Evolutionary conservation across 1,140 invertebrate genomes (phyloP).

Genomic region (Temnothorax curvispinosus): DNA sequence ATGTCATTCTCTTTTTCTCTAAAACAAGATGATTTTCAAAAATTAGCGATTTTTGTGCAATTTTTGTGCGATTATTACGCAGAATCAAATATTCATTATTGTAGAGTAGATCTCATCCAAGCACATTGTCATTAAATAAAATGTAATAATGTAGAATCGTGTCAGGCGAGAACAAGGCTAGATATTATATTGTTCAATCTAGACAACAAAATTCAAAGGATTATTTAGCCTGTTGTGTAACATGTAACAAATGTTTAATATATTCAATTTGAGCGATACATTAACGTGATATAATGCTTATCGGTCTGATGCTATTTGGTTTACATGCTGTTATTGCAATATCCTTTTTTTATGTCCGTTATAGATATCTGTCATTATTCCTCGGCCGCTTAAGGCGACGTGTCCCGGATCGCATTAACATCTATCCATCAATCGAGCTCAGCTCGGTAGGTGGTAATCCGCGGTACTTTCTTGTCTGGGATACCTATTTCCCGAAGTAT

Average conservation of each 20-base stretch:
- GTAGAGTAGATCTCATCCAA: too few relatives aligned
- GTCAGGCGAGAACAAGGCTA: neutral
- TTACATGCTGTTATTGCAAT: neutral
- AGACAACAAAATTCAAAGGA: neutral
- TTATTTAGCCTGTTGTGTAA: neutral
- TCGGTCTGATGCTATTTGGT: neutral
- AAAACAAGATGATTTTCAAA: neutral
- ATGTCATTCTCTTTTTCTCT: neutral
- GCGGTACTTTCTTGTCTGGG: constrained; percentile 10
- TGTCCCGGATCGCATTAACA: constrained; percentile 55
- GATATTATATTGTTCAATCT: neutral
- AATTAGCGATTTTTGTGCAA: neutral
- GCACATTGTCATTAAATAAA: neutral
- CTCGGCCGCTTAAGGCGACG: constrained; percentile 39
- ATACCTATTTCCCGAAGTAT: constrained; percentile 39
- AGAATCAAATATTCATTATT: neutral
- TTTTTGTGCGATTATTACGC: neutral
- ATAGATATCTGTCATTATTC: constrained; percentile 30
- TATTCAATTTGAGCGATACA: neutral
- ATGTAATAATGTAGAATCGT: neutral
- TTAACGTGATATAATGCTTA: neutral
- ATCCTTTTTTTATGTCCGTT: constrained; percentile 23
- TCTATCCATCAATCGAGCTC: constrained; percentile 46
- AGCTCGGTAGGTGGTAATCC: constrained; percentile 24
- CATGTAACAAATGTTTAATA: neutral